Conservation (phyloP, 2,888 invertebrate species). For the Sympetrum striolatum region DNA sequence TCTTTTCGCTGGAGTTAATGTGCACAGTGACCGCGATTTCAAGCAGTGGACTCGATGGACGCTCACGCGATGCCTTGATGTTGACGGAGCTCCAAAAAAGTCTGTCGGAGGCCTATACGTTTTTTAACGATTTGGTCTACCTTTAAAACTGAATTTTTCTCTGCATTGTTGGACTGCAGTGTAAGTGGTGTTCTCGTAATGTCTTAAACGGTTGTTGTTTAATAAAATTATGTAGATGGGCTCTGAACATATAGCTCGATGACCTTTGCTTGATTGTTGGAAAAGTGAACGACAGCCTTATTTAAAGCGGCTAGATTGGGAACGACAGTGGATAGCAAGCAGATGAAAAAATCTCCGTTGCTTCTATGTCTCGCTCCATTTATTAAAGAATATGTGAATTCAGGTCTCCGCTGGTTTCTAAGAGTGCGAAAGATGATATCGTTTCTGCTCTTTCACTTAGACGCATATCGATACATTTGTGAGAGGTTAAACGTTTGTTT, state of each 20-base stretch:
- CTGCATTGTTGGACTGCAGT: slow-evolving; percentile 29
- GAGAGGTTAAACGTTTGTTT: slow-evolving; percentile 27
- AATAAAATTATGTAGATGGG: neutral
- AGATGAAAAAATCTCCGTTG: neutral
- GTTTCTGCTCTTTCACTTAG: slow-evolving; percentile 22
- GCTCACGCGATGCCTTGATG: neutral
- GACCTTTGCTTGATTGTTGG: neutral
- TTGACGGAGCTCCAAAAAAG: neutral
- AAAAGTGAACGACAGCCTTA: neutral
- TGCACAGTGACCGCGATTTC: neutral
- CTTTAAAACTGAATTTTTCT: neutral
- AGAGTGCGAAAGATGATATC: neutral
- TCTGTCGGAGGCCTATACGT: neutral
- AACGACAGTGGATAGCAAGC: neutral
- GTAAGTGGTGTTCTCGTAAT: neutral
- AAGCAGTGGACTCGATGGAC: neutral
- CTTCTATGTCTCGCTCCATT: neutral
- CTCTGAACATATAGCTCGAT: neutral
- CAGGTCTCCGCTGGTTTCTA: neutral
- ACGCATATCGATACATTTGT: slow-evolving; percentile 1
- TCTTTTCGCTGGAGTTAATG: neutral
- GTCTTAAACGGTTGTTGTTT: neutral
- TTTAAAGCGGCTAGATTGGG: neutral
- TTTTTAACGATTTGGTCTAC: neutral
- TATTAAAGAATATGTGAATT: neutral